These are phyloP conservation scores for Brachyptera putata DNA, from an alignment of 2,888 invertebrate species.

Conservation along the genomic window DNA sequence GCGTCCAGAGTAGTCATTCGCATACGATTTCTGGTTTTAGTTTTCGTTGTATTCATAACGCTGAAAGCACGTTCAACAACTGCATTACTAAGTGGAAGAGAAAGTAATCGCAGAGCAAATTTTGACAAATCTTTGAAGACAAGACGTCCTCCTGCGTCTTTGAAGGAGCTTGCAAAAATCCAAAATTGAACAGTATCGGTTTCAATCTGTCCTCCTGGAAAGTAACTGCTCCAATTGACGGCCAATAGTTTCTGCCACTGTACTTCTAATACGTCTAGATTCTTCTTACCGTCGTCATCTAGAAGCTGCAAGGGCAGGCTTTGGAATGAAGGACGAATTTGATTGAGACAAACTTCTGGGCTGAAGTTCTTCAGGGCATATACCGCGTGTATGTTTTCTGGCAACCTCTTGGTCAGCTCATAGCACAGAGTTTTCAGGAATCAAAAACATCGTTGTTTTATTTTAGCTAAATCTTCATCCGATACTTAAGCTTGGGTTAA, in stretches of 20 bases:
- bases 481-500: not conserved
- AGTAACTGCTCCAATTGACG: not conserved
- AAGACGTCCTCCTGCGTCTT: conserved; percentile 25
- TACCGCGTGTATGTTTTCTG: not conserved
- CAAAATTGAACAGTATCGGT: conserved; percentile 26
- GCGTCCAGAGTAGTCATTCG: conserved; percentile 32
- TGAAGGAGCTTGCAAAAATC: conserved; percentile 30
- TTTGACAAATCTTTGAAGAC: conserved; percentile 30
- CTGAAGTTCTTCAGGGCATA: not conserved
- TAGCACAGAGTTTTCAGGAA: not conserved
- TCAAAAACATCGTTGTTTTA: not conserved
- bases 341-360: not conserved
- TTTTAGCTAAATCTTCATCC: not conserved
- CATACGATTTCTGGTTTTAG: conserved; percentile 33
- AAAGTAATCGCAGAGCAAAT: conserved; percentile 32
- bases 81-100: conserved; percentile 35
- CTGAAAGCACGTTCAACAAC: conserved; percentile 35
- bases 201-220: conserved; percentile 16
- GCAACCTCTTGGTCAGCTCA: not conserved
- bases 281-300: not conserved
- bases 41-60: conserved; percentile 32
- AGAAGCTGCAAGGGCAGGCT: not conserved
- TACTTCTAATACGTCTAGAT: not conserved
- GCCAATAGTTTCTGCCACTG: conserved; percentile 2
- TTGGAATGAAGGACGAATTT: not conserved